A percentile compares a stretch with the other conserved stretches of the same genome.
These are phyloP conservation scores for Pimpla rufipes DNA, from an alignment of 2,888 invertebrate species.

Conservation along the genomic window DNA sequence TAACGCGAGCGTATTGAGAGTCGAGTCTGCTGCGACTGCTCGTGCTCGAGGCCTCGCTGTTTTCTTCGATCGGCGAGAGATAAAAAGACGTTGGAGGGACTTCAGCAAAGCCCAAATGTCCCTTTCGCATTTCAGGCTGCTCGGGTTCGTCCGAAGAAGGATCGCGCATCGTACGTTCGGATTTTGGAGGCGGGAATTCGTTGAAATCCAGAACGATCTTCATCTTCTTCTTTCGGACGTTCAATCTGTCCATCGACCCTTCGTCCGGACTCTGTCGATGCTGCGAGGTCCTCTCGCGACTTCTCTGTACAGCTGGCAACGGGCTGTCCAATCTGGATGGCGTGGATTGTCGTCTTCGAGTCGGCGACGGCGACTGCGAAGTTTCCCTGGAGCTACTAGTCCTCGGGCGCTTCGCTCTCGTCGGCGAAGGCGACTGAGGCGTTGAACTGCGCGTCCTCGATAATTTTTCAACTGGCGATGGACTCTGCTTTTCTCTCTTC, in stretches of 20 bases:
- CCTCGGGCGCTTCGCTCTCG: constrained; percentile 71
- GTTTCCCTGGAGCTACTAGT: constrained; percentile 64
- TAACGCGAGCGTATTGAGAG: constrained; percentile 59
- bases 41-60: constrained; percentile 87
- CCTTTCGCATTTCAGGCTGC: constrained; percentile 52
- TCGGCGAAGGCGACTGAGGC: constrained; percentile 70
- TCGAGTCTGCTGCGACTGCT: constrained; percentile 81
- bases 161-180: constrained; percentile 66
- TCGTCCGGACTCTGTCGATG: constrained; percentile 19
- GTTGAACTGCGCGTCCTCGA: constrained; percentile 32
- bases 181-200: constrained; percentile 78
- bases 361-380: constrained; percentile 71
- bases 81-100: constrained; percentile 77
- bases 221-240: constrained; percentile 66
- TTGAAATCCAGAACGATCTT: constrained; percentile 78
- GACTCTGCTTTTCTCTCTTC: constrained; percentile 32
- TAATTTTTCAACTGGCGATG: constrained; percentile 47
- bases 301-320: constrained; percentile 13
- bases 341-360: constrained; percentile 60
- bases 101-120: constrained; percentile 66
- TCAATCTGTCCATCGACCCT: constrained; percentile 25
- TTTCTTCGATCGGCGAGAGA: constrained; percentile 88
- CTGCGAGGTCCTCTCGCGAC: constrained; percentile 12
- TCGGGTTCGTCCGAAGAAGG: constrained; percentile 47
- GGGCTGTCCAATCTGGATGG: constrained; percentile 38